These are phyloP conservation scores for Sminthurides aquaticus DNA, from an alignment of 2,888 invertebrate species.

Conservation along the genomic window DNA sequence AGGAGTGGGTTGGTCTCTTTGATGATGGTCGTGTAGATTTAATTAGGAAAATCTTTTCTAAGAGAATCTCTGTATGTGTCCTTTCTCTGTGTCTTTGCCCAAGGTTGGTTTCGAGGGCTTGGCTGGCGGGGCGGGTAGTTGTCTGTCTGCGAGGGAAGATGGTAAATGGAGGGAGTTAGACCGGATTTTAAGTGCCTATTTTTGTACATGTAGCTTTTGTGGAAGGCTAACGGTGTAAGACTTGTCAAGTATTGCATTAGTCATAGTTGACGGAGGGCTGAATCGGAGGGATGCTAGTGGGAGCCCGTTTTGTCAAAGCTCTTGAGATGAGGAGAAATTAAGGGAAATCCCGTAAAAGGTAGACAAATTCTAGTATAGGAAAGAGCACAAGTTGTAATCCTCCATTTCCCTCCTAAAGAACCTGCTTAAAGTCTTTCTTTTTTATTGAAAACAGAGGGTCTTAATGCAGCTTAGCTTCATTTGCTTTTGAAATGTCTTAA, in stretches of 20 bases:
- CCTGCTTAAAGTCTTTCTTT: neutral
- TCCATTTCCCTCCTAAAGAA: neutral
- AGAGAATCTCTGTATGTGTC: slow-evolving; percentile 5
- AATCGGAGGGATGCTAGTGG: neutral
- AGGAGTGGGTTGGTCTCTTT: neutral
- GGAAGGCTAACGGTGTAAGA: neutral
- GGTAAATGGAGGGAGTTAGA: no score
- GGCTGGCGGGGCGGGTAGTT: no score
- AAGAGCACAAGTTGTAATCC: neutral
- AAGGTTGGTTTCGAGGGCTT: no score
- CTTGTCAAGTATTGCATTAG: neutral
- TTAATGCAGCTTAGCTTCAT: no score
- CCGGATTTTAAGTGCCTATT: neutral
- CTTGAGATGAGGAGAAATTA: neutral
- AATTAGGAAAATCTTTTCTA: slow-evolving; percentile 19
- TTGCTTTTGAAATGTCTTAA: no score
- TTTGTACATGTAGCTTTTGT: neutral
- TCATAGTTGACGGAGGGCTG: neutral
- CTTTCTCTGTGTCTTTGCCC: slow-evolving; percentile 1
- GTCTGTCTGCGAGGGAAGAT: no score
- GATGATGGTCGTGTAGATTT: slow-evolving; percentile 10
- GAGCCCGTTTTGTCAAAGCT: neutral
- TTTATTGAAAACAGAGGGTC: no score
- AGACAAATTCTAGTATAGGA: no score
- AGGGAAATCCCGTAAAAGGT: neutral